Evolutionary conservation across 1,140 invertebrate species (phyloP).

Genomic region (Bursaphelenchus mucronatus): DNA sequence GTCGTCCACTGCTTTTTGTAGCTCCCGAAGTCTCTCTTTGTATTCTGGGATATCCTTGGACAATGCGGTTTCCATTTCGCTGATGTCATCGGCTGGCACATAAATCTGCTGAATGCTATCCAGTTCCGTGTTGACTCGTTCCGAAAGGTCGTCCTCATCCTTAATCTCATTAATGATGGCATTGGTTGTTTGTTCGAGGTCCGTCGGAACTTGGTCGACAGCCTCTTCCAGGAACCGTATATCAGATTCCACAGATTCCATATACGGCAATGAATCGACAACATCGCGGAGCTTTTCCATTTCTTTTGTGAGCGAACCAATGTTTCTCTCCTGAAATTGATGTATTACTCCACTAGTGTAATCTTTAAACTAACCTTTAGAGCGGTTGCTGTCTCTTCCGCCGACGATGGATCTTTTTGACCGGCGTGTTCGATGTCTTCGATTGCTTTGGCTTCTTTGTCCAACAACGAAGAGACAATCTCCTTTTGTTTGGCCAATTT

Average conservation of each 20-base stretch:
- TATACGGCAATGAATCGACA: background rate
- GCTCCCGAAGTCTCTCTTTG: too few relatives aligned
- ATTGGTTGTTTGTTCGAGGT: constrained; percentile 1
- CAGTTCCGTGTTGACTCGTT: too few relatives aligned
- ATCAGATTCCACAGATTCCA: background rate
- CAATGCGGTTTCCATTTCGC: too few relatives aligned
- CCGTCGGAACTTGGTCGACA: background rate
- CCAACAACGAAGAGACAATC: constrained; percentile 6
- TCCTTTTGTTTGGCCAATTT: background rate
- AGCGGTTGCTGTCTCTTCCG: background rate
- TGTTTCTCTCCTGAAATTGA: background rate
- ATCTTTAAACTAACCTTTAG: background rate
- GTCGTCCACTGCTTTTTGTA: too few relatives aligned
- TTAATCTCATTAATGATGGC: background rate
- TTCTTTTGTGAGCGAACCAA: constrained; percentile 1
- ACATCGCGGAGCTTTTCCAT: constrained; percentile 1
- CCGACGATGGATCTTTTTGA: background rate
- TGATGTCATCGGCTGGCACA: too few relatives aligned
- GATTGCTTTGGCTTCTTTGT: background rate
- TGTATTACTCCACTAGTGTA: background rate
- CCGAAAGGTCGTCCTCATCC: background rate
- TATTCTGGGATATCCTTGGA: too few relatives aligned
- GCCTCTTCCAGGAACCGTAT: constrained; percentile 1
- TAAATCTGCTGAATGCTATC: too few relatives aligned
- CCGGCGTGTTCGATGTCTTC: background rate